phyloP scores from a whole-genome alignment of 2,888 invertebrate genomes.

The Metallyticus violacea region DNA sequence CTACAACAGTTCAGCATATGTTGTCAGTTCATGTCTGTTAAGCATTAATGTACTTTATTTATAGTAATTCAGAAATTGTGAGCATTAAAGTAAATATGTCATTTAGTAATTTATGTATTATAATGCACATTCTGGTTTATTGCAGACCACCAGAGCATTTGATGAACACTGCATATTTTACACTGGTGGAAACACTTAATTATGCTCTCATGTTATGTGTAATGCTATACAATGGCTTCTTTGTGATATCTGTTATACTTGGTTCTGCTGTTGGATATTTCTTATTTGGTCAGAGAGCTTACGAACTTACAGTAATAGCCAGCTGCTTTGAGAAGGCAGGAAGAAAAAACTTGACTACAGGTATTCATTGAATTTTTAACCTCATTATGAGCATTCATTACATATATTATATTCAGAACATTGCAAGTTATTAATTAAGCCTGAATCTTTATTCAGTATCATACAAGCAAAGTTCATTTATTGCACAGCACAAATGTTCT shows the following conservation, averaged over 20 bases:
- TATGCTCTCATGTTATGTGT: slow-evolving; percentile 13
- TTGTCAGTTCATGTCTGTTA: too few relatives aligned
- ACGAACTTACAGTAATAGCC: not conserved
- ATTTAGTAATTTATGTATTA: not conserved
- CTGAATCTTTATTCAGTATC: too few relatives aligned
- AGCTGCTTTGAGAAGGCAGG: not conserved
- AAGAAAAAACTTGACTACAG: not conserved
- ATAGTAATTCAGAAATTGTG: too few relatives aligned
- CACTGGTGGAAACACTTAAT: not conserved
- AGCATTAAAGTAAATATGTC: too few relatives aligned
- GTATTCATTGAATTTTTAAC: not conserved
- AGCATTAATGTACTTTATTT: too few relatives aligned
- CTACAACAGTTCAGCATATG: too few relatives aligned
- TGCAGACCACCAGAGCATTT: not conserved
- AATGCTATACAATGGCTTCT: slow-evolving; percentile 19
- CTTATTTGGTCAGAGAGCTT: not conserved
- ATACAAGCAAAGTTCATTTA: too few relatives aligned
- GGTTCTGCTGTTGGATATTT: slow-evolving; percentile 12
- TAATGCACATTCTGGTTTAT: not conserved
- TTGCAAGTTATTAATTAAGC: too few relatives aligned
- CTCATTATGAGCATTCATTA: too few relatives aligned
- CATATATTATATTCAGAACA: too few relatives aligned
- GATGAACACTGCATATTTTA: not conserved
- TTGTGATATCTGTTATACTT: not conserved
- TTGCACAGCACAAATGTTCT: too few relatives aligned